Evolutionary conservation across 2,113 vertebrate species (phyloP).

Genomic region (Xerus inauris): DNA sequence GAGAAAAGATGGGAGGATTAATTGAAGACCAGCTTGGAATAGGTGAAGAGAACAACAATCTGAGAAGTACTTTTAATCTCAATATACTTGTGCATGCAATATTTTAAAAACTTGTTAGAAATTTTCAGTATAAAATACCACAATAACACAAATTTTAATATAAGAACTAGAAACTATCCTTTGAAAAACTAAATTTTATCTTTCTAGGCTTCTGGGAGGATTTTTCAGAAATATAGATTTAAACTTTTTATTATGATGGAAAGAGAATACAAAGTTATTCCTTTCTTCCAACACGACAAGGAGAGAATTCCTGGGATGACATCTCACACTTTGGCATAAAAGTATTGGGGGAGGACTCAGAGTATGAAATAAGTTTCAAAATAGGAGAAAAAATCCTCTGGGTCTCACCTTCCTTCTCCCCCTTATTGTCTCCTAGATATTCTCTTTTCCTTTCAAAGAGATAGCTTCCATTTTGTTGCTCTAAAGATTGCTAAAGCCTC

Average conservation of each 20-base stretch:
- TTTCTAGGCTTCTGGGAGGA: background rate
- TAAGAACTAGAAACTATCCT: background rate
- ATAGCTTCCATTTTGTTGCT: slow-evolving; percentile 53
- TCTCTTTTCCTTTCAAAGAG: slow-evolving; percentile 4
- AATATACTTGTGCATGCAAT: background rate
- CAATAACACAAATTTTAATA: background rate
- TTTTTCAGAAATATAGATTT: background rate
- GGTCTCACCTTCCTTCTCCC: background rate
- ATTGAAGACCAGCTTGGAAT: background rate
- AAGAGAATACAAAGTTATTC: background rate
- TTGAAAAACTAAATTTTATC: slow-evolving; percentile 11
- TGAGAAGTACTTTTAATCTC: background rate
- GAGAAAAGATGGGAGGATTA: background rate
- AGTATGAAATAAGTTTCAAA: background rate
- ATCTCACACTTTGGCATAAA: background rate
- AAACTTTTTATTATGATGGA: slow-evolving; percentile 43
- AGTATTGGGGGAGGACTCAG: background rate
- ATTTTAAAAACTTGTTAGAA: background rate
- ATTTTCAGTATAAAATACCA: background rate
- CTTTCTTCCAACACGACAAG: slow-evolving; percentile 38
- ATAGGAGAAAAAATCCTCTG: background rate
- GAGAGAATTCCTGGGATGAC: background rate
- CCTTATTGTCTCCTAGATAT: background rate
- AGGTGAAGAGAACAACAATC: background rate
- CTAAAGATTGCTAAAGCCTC: slow-evolving; percentile 59